A percentile compares a stretch with the other conserved stretches of the same genome.
phyloP scores from a whole-genome alignment of 1,140 invertebrate genomes.

The Yoshiicerus persimilis region DNA sequence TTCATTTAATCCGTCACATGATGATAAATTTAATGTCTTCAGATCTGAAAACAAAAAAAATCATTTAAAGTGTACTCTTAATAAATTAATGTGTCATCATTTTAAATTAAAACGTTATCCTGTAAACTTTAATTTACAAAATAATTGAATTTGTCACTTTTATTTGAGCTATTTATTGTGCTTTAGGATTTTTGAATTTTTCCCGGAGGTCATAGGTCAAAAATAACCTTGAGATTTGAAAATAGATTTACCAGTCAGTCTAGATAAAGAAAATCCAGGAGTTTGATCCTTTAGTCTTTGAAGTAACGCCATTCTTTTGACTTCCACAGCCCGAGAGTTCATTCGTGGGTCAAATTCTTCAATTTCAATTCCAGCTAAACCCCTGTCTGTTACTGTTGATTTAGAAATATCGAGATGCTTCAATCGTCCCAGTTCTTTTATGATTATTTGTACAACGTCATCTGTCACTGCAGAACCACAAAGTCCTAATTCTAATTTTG shows the following conservation, averaged over 20 bases:
- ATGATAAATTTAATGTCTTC: background rate
- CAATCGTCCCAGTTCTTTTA: background rate
- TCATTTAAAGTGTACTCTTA: background rate
- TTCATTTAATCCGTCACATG: constrained; percentile 11
- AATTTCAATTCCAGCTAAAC: constrained; percentile 25
- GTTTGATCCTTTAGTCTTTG: background rate
- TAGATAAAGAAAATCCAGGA: background rate
- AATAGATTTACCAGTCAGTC: background rate
- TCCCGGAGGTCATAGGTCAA: too few species aligned
- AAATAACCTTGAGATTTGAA: too few species aligned
- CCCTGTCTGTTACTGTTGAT: constrained; percentile 20
- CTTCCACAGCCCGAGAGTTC: background rate
- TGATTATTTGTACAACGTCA: background rate
- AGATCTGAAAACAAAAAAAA: background rate
- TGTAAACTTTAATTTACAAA: too few species aligned
- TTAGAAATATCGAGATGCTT: constrained; percentile 12
- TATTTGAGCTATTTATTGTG: too few species aligned
- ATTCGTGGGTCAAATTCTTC: constrained; percentile 23
- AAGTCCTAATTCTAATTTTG: constrained; percentile 4
- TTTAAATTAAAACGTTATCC: background rate
- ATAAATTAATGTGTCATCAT: background rate
- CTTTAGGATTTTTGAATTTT: background rate
- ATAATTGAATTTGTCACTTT: too few species aligned
- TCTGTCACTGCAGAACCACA: constrained; percentile 11
- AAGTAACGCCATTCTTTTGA: background rate